Evolutionary conservation across 2,888 invertebrate genomes (phyloP).

Genomic region (Leptopterna dolabrata): DNA sequence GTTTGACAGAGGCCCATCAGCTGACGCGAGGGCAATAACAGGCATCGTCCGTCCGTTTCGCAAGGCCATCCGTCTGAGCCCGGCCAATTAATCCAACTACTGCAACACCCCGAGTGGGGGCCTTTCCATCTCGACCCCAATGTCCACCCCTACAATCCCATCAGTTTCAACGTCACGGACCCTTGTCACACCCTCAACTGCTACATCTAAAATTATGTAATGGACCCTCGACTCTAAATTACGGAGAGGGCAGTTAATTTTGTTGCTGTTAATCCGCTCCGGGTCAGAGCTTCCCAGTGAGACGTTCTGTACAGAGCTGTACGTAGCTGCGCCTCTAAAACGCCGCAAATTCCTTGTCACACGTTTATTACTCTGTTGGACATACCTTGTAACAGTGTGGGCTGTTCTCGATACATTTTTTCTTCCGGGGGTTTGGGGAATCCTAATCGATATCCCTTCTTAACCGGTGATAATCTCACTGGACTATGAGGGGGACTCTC

Average conservation of each 20-base stretch:
- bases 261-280: background rate
- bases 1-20: constrained; percentile 25
- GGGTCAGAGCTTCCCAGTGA: too few relatives aligned
- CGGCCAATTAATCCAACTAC: constrained; percentile 12
- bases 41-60: constrained; percentile 9
- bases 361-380: too few relatives aligned
- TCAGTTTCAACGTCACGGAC: background rate
- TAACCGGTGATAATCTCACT: too few relatives aligned
- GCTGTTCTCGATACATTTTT: too few relatives aligned
- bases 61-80: constrained; percentile 6
- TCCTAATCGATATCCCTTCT: too few relatives aligned
- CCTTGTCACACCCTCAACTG: constrained; percentile 11
- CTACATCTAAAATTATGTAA: constrained; percentile 13
- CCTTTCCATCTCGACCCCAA: background rate
- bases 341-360: too few relatives aligned
- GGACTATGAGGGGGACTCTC: too few relatives aligned
- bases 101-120: background rate
- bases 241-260: background rate
- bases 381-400: too few relatives aligned
- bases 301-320: too few relatives aligned
- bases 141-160: constrained; percentile 22
- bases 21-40: constrained; percentile 22
- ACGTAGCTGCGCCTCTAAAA: too few relatives aligned
- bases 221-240: constrained; percentile 11
- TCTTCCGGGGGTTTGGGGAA: too few relatives aligned